phyloP scores from a whole-genome alignment of 2,113 vertebrate genomes.

The Brevimyrus niger region DNA sequence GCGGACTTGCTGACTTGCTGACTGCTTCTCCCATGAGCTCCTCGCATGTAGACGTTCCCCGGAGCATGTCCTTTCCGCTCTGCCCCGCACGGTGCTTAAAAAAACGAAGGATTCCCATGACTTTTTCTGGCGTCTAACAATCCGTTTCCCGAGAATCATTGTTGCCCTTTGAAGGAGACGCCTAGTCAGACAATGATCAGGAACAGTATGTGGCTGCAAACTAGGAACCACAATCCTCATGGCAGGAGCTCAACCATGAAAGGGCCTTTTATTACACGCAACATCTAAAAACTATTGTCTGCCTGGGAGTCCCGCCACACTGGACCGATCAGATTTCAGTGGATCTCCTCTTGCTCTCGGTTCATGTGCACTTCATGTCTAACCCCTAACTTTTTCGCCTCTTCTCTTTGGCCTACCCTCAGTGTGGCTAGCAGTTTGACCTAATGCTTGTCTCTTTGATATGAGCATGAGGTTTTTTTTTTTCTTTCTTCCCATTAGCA shows the following conservation, averaged over 20 bases:
- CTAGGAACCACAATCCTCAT: neutral
- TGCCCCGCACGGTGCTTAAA: neutral
- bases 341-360: neutral
- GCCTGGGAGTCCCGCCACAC: neutral
- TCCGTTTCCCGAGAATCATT: neutral
- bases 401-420: neutral
- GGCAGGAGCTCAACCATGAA: neutral
- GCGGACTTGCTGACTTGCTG: neutral
- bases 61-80: neutral
- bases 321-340: neutral
- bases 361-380: neutral
- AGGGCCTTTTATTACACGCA: neutral
- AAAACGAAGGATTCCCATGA: neutral
- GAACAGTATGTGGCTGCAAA: neutral
- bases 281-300: neutral
- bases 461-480: neutral
- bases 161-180: neutral
- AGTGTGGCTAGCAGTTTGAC: neutral
- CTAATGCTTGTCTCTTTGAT: neutral
- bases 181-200: neutral
- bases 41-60: neutral
- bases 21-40: neutral
- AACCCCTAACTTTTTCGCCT: neutral
- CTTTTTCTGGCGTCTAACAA: neutral
- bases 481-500: neutral